These are phyloP conservation scores for Myocastor coypus DNA, from an alignment of 2,113 vertebrate species.

Conservation along the genomic window DNA sequence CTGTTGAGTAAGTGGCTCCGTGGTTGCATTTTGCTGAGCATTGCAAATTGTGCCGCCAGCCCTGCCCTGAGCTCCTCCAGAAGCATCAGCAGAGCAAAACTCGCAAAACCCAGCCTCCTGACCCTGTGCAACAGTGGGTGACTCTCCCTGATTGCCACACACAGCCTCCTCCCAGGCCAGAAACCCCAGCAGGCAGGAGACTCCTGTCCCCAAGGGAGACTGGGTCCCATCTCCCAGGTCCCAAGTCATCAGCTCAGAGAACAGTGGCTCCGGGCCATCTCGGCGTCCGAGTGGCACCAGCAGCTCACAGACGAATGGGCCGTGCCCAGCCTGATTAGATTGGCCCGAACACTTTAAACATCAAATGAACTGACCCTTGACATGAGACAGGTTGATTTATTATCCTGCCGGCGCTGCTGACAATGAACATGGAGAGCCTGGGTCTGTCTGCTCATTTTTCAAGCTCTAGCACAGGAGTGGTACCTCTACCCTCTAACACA, in stretches of 20 bases:
- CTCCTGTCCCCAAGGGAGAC: background rate
- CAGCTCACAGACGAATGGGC: background rate
- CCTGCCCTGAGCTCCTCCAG: background rate
- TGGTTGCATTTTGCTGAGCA: background rate
- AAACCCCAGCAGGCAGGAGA: background rate
- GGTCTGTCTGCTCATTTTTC: constrained; percentile 85
- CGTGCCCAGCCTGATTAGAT: constrained; percentile 72
- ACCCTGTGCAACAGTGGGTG: accelerated
- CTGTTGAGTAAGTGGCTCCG: background rate
- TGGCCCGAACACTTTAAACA: constrained; percentile 74
- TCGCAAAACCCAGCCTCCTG: background rate
- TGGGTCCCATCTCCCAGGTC: background rate
- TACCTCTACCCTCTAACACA: constrained; percentile 71
- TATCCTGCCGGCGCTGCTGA: constrained; percentile 78
- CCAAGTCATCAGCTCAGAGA: background rate
- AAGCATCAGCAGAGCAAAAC: accelerated
- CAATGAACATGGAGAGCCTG: constrained; percentile 64
- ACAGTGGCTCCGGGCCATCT: background rate
- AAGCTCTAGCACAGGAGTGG: constrained; percentile 81
- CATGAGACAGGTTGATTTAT: constrained; percentile 86
- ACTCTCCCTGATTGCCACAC: accelerated
- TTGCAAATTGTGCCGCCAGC: background rate
- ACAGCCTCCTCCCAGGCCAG: background rate
- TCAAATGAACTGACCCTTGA: constrained; percentile 80
- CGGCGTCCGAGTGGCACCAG: background rate